Conservation (phyloP, 2,113 vertebrate genomes). For the Phocoena sinus region DNA sequence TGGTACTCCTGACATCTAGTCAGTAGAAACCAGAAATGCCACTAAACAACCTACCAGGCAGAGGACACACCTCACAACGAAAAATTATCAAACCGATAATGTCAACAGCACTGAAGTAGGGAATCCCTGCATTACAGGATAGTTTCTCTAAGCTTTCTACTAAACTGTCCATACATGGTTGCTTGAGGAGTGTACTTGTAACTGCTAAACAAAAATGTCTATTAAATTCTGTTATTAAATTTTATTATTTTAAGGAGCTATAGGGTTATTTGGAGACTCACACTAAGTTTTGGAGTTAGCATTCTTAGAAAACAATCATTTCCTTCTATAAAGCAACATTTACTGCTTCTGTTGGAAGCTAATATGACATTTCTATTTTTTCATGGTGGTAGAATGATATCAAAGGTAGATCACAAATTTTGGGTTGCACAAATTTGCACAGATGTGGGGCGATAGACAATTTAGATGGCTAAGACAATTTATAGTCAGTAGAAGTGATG, state of each 20-base stretch:
- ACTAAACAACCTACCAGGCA: not conserved
- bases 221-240: not conserved
- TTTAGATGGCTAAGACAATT: not conserved
- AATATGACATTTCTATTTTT: not conserved
- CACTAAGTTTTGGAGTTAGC: not conserved
- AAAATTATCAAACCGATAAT: not conserved
- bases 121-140: not conserved
- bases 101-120: not conserved
- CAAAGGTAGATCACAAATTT: not conserved
- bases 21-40: not conserved
- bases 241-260: not conserved
- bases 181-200: not conserved
- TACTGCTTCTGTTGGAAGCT: not conserved
- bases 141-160: not conserved
- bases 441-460: not conserved
- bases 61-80: not conserved
- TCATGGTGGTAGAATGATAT: not conserved
- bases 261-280: not conserved
- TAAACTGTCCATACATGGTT: not conserved
- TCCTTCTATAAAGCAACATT: not conserved
- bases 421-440: constrained; percentile 11
- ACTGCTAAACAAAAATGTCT: not conserved
- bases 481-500: not conserved
- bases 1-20: not conserved
- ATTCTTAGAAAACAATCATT: not conserved